These are phyloP conservation scores for Pyrrhia umbra DNA, from an alignment of 2,888 invertebrate species.

Conservation along the genomic window DNA sequence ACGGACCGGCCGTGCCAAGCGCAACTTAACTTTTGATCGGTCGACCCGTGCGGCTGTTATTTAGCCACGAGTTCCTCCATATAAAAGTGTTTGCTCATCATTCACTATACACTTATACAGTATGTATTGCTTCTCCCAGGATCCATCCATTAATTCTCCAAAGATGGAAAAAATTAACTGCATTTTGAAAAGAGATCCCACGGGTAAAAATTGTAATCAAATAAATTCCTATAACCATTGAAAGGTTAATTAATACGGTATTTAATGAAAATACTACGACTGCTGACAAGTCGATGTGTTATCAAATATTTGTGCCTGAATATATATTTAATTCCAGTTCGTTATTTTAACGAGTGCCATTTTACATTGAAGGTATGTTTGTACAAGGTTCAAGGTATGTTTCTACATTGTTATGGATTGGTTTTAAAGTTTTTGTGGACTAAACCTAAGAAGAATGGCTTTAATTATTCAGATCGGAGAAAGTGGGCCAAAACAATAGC, in stretches of 20 bases:
- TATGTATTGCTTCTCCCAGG: background rate
- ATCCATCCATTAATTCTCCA: conserved; percentile 2
- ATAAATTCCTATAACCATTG: conserved; percentile 41
- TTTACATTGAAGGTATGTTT: conserved; percentile 25
- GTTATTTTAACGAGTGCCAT: conserved; percentile 38
- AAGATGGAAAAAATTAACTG: background rate
- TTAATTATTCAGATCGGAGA: background rate
- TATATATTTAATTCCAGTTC: conserved; percentile 30
- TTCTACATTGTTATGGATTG: conserved; percentile 1
- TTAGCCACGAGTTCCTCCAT: too few species aligned
- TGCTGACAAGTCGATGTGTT: conserved; percentile 26
- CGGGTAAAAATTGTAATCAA: conserved; percentile 12
- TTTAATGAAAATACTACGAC: conserved; percentile 44
- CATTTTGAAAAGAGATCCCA: background rate
- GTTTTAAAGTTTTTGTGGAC: background rate
- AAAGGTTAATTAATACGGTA: conserved; percentile 45
- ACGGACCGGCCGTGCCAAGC: too few species aligned
- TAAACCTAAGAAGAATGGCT: background rate
- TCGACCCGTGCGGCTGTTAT: too few species aligned
- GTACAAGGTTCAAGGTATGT: background rate
- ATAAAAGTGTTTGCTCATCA: background rate
- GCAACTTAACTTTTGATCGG: too few species aligned
- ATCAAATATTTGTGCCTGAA: conserved; percentile 31
- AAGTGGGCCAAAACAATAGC: background rate
- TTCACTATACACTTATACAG: background rate